phyloP scores from a whole-genome alignment of 2,888 invertebrate species.

The Microplitis manilae region DNA sequence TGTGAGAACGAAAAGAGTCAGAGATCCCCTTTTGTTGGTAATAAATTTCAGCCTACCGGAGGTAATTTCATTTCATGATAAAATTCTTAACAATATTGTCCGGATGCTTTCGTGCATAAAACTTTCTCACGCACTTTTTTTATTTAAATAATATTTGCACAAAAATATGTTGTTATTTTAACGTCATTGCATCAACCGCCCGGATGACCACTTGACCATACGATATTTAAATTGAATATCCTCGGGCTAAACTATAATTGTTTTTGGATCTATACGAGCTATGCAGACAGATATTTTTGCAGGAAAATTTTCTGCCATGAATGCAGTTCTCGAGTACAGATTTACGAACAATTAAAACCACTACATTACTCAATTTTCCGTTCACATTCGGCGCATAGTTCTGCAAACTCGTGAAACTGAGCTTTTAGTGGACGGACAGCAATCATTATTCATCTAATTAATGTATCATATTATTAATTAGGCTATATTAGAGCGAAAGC shows the following conservation, averaged over 20 bases:
- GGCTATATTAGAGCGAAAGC: no score
- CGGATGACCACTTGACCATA: background rate
- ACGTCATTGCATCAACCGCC: no score
- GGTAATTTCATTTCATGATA: background rate
- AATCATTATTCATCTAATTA: no score
- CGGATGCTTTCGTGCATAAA: background rate
- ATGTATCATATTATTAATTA: no score
- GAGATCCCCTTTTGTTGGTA: slow-evolving; percentile 7
- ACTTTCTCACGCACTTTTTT: background rate
- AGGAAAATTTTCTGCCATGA: background rate
- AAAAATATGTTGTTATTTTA: no score
- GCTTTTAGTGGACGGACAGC: no score
- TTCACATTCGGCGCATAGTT: background rate
- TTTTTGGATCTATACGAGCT: background rate
- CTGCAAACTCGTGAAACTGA: background rate
- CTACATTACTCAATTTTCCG: background rate
- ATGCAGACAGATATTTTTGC: background rate
- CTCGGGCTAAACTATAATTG: background rate
- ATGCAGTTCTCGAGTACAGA: background rate
- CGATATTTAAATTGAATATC: background rate
- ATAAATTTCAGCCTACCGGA: slow-evolving; percentile 30
- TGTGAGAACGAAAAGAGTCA: slow-evolving; percentile 11
- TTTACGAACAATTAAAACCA: background rate
- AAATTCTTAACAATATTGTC: background rate
- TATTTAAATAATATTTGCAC: background rate